Percentiles rank a stretch among this genome's conserved stretches.
Evolutionary conservation across 2,113 vertebrate genomes (phyloP).

Genomic region (Salvator merianae): DNA sequence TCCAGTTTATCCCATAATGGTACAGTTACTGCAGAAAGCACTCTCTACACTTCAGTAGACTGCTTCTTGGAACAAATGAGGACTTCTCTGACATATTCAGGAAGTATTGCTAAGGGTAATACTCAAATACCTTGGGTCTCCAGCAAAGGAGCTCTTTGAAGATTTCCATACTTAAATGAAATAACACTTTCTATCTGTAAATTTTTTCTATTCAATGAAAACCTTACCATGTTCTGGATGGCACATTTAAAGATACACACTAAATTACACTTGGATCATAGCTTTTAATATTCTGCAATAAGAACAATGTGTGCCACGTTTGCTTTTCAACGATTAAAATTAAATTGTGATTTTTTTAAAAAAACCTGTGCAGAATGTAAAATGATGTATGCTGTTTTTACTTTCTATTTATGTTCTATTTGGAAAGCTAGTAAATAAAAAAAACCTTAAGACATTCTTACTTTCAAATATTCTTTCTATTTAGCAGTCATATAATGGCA

Average conservation of each 20-base stretch:
- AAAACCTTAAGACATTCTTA: background rate
- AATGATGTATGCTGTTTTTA: background rate
- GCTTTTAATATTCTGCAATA: background rate
- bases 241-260: conserved; percentile 18
- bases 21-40: conserved; percentile 91
- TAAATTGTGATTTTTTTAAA: conserved; percentile 42
- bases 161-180: background rate
- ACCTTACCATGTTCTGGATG: conserved; percentile 1
- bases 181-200: background rate
- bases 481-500: background rate
- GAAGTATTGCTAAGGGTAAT: accelerated
- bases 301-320: conserved; percentile 26
- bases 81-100: background rate
- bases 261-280: background rate
- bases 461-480: background rate
- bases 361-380: conserved; percentile 45
- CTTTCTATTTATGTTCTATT: conserved; percentile 1
- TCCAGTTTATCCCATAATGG: conserved; percentile 94
- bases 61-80: accelerated
- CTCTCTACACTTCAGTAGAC: conserved; percentile 70
- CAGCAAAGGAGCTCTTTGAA: background rate
- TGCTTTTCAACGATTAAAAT: conserved; percentile 4
- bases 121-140: accelerated
- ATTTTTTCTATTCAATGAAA: background rate
- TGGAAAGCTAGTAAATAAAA: background rate